These are phyloP conservation scores for Etheostoma perlongum DNA, from an alignment of 2,797 vertebrate species.

Conservation along the genomic window DNA sequence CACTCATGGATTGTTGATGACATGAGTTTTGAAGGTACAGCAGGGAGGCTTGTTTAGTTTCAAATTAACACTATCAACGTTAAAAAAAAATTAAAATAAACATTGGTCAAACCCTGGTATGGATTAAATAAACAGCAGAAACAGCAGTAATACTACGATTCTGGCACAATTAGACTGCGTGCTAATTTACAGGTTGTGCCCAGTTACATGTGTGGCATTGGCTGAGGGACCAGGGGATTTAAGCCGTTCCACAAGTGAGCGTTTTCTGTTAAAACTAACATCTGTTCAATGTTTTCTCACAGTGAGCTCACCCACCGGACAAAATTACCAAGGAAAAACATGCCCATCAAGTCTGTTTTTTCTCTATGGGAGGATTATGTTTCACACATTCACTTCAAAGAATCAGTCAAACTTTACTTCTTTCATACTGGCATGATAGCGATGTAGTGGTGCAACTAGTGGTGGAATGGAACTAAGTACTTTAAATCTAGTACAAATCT, in stretches of 20 bases:
- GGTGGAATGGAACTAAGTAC: too few relatives aligned
- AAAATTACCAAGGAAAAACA: slow-evolving; percentile 70
- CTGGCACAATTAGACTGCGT: slow-evolving; percentile 68
- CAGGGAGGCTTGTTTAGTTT: background rate
- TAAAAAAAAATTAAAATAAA: slow-evolving; percentile 33
- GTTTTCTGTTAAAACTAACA: slow-evolving; percentile 80
- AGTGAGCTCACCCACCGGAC: slow-evolving; percentile 71
- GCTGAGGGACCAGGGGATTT: slow-evolving; percentile 61
- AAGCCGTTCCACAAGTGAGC: slow-evolving; percentile 61
- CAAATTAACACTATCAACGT: background rate
- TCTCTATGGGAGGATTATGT: slow-evolving; percentile 8
- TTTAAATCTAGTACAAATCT: too few relatives aligned
- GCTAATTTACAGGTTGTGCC: slow-evolving; percentile 76
- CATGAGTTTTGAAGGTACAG: slow-evolving; percentile 7
- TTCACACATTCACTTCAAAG: slow-evolving; percentile 34
- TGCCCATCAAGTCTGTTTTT: slow-evolving; percentile 43
- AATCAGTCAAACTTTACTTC: slow-evolving; percentile 30
- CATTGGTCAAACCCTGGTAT: slow-evolving; percentile 29
- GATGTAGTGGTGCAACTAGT: too few relatives aligned
- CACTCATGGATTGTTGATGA: slow-evolving; percentile 16
- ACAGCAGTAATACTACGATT: slow-evolving; percentile 45
- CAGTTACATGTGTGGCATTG: slow-evolving; percentile 61
- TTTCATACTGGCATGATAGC: background rate
- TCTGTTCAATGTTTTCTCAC: slow-evolving; percentile 74
- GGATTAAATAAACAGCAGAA: slow-evolving; percentile 26